Evolutionary conservation across 2,113 vertebrate species (phyloP).

Genomic region (Capreolus pygargus): DNA sequence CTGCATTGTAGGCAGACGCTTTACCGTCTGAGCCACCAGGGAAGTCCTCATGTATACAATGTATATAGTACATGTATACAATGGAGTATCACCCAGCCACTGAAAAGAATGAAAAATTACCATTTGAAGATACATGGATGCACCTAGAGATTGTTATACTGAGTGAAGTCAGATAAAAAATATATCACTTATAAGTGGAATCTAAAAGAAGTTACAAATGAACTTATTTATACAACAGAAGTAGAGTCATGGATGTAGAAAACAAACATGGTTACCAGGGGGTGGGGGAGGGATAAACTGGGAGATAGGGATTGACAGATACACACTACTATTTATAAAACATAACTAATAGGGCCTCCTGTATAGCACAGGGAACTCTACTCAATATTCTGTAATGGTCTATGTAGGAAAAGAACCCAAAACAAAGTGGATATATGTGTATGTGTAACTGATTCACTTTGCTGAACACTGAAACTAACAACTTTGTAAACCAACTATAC

Average conservation of each 20-base stretch:
- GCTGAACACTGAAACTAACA: neutral
- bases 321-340: neutral
- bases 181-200: neutral
- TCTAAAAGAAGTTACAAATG: neutral
- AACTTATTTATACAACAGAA: neutral
- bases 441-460: neutral
- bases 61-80: neutral
- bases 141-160: neutral
- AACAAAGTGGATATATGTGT: neutral
- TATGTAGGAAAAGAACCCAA: neutral
- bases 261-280: neutral
- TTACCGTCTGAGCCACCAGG: too few species aligned
- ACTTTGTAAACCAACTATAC: neutral
- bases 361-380: neutral
- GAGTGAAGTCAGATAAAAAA: neutral
- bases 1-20: too few species aligned
- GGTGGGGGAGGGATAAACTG: neutral
- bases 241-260: neutral
- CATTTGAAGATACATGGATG: neutral
- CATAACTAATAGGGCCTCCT: neutral
- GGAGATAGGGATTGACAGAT: neutral
- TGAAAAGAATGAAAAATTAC: neutral
- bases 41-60: too few species aligned
- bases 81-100: neutral
- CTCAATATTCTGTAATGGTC: neutral